These are phyloP conservation scores for Sycophila sp. DNA, from an alignment of 1,140 invertebrate species.

Conservation along the genomic window DNA sequence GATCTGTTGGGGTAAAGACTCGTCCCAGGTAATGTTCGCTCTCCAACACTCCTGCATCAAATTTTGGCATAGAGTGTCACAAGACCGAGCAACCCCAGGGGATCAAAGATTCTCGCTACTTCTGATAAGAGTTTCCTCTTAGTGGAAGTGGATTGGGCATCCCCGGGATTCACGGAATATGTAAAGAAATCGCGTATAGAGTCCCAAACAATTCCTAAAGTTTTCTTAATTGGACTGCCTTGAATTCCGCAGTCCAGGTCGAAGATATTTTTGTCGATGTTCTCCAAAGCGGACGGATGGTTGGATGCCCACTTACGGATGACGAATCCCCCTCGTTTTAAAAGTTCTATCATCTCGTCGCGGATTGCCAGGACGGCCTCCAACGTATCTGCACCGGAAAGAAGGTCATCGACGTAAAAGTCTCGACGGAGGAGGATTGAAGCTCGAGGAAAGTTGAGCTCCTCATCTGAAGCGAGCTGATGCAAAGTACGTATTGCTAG, in stretches of 20 bases:
- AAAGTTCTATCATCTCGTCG: background rate
- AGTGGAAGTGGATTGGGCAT: too few relatives aligned
- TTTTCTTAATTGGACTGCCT: too few relatives aligned
- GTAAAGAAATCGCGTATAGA: too few relatives aligned
- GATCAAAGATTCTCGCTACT: too few relatives aligned
- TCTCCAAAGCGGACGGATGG: background rate
- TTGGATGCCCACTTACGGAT: constrained; percentile 2
- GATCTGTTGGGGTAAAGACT: too few relatives aligned
- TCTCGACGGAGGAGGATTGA: background rate
- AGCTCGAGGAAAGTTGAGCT: background rate
- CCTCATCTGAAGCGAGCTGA: background rate
- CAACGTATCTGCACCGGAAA: background rate
- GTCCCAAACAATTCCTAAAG: too few relatives aligned
- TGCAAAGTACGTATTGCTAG: background rate
- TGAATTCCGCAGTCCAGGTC: too few relatives aligned
- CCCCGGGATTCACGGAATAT: too few relatives aligned
- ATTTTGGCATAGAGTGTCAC: background rate
- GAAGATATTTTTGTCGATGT: too few relatives aligned
- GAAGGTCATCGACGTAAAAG: background rate
- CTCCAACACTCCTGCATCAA: background rate
- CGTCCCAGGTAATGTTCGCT: background rate
- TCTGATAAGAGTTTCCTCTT: too few relatives aligned
- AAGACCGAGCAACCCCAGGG: too few relatives aligned
- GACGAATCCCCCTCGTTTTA: background rate
- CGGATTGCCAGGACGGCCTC: background rate